Evolutionary conservation across 1,140 invertebrate species (phyloP), one percentile per base, ranked within the genome.

Genomic region (Habropoda laboriosa): DNA sequence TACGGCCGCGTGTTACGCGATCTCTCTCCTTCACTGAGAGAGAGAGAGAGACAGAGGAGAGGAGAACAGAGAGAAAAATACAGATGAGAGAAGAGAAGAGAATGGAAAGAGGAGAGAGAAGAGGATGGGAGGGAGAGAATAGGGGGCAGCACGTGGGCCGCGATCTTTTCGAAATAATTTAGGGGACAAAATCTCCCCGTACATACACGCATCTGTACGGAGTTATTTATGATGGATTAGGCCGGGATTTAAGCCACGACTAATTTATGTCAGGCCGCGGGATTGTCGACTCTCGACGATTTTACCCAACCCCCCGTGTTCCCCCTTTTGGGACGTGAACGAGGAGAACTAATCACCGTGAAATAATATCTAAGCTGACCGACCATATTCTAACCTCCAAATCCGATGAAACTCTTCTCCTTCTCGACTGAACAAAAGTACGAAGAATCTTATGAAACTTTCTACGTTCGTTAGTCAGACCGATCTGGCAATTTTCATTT

Each of bases 151-250:
- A 82, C 85, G 81, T 87, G 89, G 88, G 81, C 85, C 64, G 86
- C 86, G 90, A 92, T 92, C 90, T 90, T 91, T 91, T 91, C 85
- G 89, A 90, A 92, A 91, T 92, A 91, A 92, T 92, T 92, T 91
- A 91, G 90, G 91, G 91, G 90, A 90, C 87, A 83, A 86, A 74
- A 89, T 88, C 64, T 67, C 88, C 87, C 90, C 87, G 88, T 73
- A 86, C 73, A 87, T 63, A 89, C 87, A 81, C 88, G 89, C 90
- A 90, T 91, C 89, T 90, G 89, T 80, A 88, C 87, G 79, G 87
- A 91, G 91, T 92, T 92, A 92, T 91, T 91, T 92, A 91, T 91
- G 91, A 91, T 91, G 89, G 91, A 92, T 91, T 91, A 92, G 91
- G 74, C 82, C 80, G 81, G 89, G 91, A 86, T 91, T 91, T 91